A percentile compares a stretch with the other conserved stretches of the same genome.
These are phyloP conservation scores for Atherinosoma microstoma DNA, from an alignment of 2,797 vertebrate species.

Conservation along the genomic window DNA sequence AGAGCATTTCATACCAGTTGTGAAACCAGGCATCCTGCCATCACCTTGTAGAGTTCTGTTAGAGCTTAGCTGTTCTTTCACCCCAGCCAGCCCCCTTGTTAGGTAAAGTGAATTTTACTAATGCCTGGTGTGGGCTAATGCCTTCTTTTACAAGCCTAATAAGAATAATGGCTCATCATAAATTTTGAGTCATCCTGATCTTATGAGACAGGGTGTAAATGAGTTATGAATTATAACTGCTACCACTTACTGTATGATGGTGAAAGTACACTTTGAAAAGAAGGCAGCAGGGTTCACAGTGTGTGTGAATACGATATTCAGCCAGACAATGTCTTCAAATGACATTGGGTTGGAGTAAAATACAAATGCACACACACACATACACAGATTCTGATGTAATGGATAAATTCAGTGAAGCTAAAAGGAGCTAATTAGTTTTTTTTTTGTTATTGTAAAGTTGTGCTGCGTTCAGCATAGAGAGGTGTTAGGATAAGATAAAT, in stretches of 20 bases:
- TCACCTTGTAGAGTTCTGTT: constrained; percentile 75
- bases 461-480: constrained; percentile 34
- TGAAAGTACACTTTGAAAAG: constrained; percentile 42
- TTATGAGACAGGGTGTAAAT: constrained; percentile 82
- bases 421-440: constrained; percentile 40
- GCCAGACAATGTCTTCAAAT: constrained; percentile 15
- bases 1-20: constrained; percentile 54
- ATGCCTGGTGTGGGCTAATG: constrained; percentile 77
- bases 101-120: constrained; percentile 81
- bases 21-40: constrained; percentile 73
- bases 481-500: constrained; percentile 49
- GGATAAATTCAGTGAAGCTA: constrained; percentile 6
- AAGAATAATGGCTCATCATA: constrained; percentile 77
- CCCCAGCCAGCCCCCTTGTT: constrained; percentile 73
- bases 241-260: constrained; percentile 49
- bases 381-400: constrained; percentile 7
- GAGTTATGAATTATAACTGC: constrained; percentile 79
- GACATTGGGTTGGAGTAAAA: constrained; percentile 3
- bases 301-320: background rate
- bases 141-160: constrained; percentile 82
- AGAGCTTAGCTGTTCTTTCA: constrained; percentile 71
- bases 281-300: constrained; percentile 20
- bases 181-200: constrained; percentile 79
- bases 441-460: constrained; percentile 37
- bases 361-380: constrained; percentile 3